phyloP scores from a whole-genome alignment of 2,888 invertebrate species.

The Drosophila longiperda region DNA sequence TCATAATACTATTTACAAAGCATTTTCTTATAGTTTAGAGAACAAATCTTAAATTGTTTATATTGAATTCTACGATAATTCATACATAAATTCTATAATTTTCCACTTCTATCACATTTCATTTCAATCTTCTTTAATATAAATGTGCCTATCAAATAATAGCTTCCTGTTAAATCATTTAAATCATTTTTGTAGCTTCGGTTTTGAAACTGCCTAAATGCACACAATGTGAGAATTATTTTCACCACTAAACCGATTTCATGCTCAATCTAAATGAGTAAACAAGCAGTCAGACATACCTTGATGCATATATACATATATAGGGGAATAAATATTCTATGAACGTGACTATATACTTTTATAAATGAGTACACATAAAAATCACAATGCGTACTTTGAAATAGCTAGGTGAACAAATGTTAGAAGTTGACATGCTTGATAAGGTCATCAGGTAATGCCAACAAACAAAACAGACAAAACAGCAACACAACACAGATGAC shows the following conservation, averaged over 20 bases:
- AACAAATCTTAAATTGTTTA: not conserved
- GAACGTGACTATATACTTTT: not conserved
- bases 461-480: conserved; percentile 42
- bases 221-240: conserved; percentile 5
- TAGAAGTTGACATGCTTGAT: conserved; percentile 50
- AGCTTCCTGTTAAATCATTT: not conserved
- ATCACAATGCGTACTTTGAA: conserved; percentile 67
- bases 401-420: conserved; percentile 42
- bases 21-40: not conserved
- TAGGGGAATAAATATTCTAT: not conserved
- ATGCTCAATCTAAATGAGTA: conserved; percentile 48
- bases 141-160: not conserved
- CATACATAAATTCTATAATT: not conserved
- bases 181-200: not conserved
- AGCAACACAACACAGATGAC: conserved; percentile 21
- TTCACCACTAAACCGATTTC: conserved; percentile 43
- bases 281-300: conserved; percentile 15
- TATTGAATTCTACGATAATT: not conserved
- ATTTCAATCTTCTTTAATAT: not conserved
- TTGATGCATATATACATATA: not conserved
- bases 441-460: conserved; percentile 52
- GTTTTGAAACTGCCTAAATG: not conserved
- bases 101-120: not conserved
- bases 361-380: conserved; percentile 53
- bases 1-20: not conserved